A percentile compares a stretch with the other conserved stretches of the same genome.
These are phyloP conservation scores for Cheumatopsyche charites DNA, from an alignment of 1,140 invertebrate species.

Conservation along the genomic window DNA sequence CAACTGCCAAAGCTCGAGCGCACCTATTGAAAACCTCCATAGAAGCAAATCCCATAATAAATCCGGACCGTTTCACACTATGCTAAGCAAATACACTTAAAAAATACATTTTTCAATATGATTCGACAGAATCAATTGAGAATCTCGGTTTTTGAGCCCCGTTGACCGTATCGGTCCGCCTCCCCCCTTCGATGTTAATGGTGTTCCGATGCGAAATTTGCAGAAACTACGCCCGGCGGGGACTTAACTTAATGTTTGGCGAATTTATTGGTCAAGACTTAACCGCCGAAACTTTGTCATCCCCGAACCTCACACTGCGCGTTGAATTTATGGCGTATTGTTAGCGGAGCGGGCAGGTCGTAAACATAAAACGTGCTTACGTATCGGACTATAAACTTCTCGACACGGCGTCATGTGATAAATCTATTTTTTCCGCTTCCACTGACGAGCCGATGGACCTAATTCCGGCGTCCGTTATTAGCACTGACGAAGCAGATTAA, in stretches of 20 bases:
- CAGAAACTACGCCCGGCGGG: conserved; percentile 39
- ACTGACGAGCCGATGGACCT: no score
- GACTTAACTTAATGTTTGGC: conserved; percentile 46
- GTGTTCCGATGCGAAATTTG: conserved; percentile 43
- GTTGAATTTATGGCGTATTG: conserved; percentile 47
- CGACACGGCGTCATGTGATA: conserved; percentile 41
- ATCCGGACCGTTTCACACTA: no score
- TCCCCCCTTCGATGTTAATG: conserved; percentile 42
- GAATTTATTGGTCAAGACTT: conserved; percentile 49
- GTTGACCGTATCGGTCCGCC: conserved; percentile 25
- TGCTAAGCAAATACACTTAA: no score
- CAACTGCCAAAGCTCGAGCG: no score
- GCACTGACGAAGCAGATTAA: no score
- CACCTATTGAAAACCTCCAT: no score
- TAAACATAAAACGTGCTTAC: conserved; percentile 48
- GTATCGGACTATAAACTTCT: conserved; percentile 41
- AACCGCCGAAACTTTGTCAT: conserved; percentile 48
- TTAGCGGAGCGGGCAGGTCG: conserved; percentile 39
- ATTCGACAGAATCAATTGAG: neutral
- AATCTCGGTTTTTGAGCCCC: neutral
- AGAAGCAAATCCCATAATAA: no score
- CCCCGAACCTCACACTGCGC: neutral
- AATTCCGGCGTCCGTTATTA: no score
- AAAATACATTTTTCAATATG: neutral
- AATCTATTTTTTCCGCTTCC: conserved; percentile 39